Base-by-base conservation (phyloP, 2,888 invertebrate species). In the Rhyacophila evoluta region DNA sequence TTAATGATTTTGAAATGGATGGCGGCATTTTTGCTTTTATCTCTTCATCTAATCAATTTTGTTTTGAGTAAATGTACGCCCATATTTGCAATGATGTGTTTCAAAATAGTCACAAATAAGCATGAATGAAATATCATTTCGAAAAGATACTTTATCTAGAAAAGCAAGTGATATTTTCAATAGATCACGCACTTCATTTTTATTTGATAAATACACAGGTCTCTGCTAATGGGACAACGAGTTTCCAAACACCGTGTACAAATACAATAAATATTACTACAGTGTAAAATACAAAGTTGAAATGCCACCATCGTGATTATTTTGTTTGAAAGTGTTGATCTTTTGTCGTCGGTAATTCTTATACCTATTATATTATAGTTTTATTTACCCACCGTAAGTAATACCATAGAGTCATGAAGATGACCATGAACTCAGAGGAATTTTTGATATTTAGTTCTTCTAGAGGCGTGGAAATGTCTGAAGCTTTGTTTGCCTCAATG, bases 241-340 rank as follows among this genome's bases (percentile, higher is more conserved):
- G 19, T 55, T 55, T 55, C 55, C 55, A 55, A 55, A 55, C 55
- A 25, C 55, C 25, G 25, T 55, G 55, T 8, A 19, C 6, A 55
- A 55, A 55, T 55, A 39, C 15, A 19, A 55, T 55, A 33, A 2
- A 33, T 33, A 33, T 33, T 33, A 6, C 29, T 33, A 6, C 6
- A 33, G 29, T 33, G 29, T 33, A 33, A 33, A 19, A 55, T 19
- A 55, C 55, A 2, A 2, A 55, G 55, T 25, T 55, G 55, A 55
- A 55, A 55, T 55, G 25, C 10, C 55, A 55, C 10, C 19, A 19
- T 55, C 55, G 55, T 55, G 55, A 55, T 10, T 19, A 19, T 3
- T 19, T 55, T 19, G 55, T 55, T 55, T 55, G 55, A 55, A 55
- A 55, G 55, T 55, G 55, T 55, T 55, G 55, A 55, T 55, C 55